These are phyloP conservation scores for Alsophila aescularia DNA, from an alignment of 2,888 invertebrate species.

Conservation along the genomic window DNA sequence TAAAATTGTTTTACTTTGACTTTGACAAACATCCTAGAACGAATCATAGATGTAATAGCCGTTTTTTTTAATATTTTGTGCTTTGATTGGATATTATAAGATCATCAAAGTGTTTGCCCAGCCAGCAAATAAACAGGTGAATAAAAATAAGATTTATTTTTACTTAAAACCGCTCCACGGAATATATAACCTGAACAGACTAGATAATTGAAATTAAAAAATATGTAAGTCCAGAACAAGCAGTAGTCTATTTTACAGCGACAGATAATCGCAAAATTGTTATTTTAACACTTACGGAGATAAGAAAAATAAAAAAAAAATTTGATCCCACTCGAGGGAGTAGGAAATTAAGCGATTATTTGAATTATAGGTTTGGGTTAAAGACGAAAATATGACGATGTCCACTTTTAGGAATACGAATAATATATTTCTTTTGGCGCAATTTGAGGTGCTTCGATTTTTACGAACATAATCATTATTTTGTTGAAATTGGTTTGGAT, in stretches of 20 bases:
- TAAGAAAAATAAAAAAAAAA: conserved; percentile 54
- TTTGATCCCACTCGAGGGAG: conserved; percentile 60
- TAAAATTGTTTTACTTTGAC: too few relatives aligned
- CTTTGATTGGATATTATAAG: too few relatives aligned
- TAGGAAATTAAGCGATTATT: conserved; percentile 71
- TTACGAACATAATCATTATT: background rate
- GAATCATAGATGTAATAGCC: too few relatives aligned
- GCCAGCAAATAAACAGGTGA: too few relatives aligned
- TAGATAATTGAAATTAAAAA: too few relatives aligned
- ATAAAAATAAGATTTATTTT: too few relatives aligned
- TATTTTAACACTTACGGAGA: conserved; percentile 29
- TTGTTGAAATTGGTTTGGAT: background rate
- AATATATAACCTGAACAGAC: too few relatives aligned
- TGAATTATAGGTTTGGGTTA: conserved; percentile 77
- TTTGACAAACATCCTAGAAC: too few relatives aligned
- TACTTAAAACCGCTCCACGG: too few relatives aligned
- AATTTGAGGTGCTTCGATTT: conserved; percentile 12
- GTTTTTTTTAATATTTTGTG: too few relatives aligned
- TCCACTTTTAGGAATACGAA: conserved; percentile 67
- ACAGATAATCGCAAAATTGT: conserved; percentile 30
- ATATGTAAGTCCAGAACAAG: background rate
- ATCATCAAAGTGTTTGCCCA: too few relatives aligned
- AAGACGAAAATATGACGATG: conserved; percentile 75
- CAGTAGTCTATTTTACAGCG: conserved; percentile 30
- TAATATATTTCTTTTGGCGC: conserved; percentile 49